Percentiles rank a stretch among this genome's conserved stretches.
These are phyloP conservation scores for Telmatochromis sp. DNA, from an alignment of 2,113 vertebrate genomes.

Conservation along the genomic window DNA sequence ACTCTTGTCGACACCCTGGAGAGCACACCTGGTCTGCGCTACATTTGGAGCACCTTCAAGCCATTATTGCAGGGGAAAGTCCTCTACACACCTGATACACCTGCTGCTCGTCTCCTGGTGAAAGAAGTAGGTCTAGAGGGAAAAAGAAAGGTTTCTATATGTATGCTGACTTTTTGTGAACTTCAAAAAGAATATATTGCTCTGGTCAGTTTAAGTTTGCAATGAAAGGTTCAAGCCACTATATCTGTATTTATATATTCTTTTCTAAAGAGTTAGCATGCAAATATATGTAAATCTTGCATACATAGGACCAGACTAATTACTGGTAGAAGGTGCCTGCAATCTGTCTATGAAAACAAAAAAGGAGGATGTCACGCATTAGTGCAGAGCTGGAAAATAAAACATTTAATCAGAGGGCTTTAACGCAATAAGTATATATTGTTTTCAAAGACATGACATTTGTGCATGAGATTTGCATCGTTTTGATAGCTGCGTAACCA, in stretches of 20 bases:
- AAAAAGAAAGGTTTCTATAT: background rate
- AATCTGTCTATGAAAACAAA: background rate
- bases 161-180: background rate
- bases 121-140: slow-evolving; percentile 74
- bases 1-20: slow-evolving; percentile 81
- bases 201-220: background rate
- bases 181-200: background rate
- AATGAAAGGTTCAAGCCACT: background rate
- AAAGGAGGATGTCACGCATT: background rate
- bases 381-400: background rate
- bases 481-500: slow-evolving; percentile 20
- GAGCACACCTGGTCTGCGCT: slow-evolving; percentile 79
- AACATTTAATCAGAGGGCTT: background rate
- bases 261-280: background rate
- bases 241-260: background rate
- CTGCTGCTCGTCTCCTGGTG: slow-evolving; percentile 78
- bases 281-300: background rate
- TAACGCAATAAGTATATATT: background rate
- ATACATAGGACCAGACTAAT: background rate
- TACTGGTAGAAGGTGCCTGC: background rate
- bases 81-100: slow-evolving; percentile 88
- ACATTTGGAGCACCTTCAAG: slow-evolving; percentile 86
- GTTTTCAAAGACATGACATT: slow-evolving; percentile 14
- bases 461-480: slow-evolving; percentile 25
- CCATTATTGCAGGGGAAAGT: slow-evolving; percentile 87